Evolutionary conservation across 2,797 vertebrate species (phyloP).

Genomic region (Ispidina picta): DNA sequence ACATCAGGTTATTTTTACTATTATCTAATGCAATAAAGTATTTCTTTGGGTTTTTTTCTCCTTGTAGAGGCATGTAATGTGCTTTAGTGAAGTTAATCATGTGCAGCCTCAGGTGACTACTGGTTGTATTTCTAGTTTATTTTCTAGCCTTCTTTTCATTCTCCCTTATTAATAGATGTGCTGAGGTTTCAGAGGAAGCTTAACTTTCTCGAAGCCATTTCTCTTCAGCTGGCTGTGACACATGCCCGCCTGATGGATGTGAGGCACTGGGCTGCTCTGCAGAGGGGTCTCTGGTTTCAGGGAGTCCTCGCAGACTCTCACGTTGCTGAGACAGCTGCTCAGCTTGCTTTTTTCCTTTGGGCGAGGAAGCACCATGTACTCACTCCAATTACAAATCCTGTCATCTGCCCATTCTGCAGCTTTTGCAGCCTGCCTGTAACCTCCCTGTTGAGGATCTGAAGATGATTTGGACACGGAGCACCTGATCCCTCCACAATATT

Average conservation of each 20-base stretch:
- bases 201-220: constrained; percentile 61
- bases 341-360: constrained; percentile 8
- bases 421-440: neutral
- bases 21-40: constrained; percentile 22
- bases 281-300: constrained; percentile 55
- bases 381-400: constrained; percentile 70
- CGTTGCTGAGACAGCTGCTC: constrained; percentile 73
- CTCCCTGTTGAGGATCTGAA: neutral
- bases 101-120: constrained; percentile 61
- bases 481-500: neutral
- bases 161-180: constrained; percentile 59
- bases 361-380: constrained; percentile 62
- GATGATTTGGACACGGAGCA: neutral
- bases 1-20: constrained; percentile 1
- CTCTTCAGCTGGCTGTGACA: constrained; percentile 56
- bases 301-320: constrained; percentile 49
- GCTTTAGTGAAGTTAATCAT: constrained; percentile 47
- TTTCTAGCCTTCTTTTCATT: constrained; percentile 51
- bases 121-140: constrained; percentile 58
- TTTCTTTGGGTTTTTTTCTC: constrained; percentile 57
- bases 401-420: constrained; percentile 64
- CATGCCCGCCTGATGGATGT: constrained; percentile 59
- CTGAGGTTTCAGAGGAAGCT: constrained; percentile 43
- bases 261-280: constrained; percentile 29
- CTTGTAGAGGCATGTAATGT: constrained; percentile 28